Conservation (phyloP, 30 jellyfish, hydroid and myxozoan genomes). For the Aurelia coerulea region DNA sequence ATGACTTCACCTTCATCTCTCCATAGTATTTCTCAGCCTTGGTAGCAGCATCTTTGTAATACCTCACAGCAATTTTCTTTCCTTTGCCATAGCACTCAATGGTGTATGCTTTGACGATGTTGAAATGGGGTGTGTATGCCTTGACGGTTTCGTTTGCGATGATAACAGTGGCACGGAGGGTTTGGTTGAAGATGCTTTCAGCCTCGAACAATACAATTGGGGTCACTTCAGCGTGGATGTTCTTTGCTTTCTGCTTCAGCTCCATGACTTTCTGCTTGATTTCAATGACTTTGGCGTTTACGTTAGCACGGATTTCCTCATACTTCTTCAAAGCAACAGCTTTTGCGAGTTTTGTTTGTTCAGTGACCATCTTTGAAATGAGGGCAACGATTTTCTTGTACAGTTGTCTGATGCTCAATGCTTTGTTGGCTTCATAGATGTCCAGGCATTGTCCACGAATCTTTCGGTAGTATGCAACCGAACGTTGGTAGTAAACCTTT, state of each 20-base stretch:
- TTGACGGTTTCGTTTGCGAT: slow-evolving; percentile 87
- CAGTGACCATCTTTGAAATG: slow-evolving; percentile 27
- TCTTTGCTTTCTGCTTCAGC: slow-evolving; percentile 38
- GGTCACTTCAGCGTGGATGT: slow-evolving; percentile 65
- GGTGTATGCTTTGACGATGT: slow-evolving; percentile 59
- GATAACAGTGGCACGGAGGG: slow-evolving; percentile 87
- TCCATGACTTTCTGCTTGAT: slow-evolving; percentile 31
- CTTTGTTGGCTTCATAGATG: slow-evolving; percentile 80
- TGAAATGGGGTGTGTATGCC: slow-evolving; percentile 92
- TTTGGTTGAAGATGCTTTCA: slow-evolving; percentile 94
- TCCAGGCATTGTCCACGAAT: slow-evolving; percentile 23
- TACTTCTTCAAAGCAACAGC: slow-evolving; percentile 54
- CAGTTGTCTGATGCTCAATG: slow-evolving; percentile 74
- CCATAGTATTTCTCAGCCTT: slow-evolving; percentile 43
- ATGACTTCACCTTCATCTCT: slow-evolving; percentile 50
- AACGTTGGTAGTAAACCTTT: slow-evolving; percentile 36
- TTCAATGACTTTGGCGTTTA: slow-evolving; percentile 36
- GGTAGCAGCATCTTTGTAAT: slow-evolving; percentile 47
- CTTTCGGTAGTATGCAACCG: slow-evolving; percentile 43
- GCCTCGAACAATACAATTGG: slow-evolving; percentile 84
- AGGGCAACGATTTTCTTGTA: slow-evolving; percentile 63
- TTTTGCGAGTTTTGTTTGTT: slow-evolving; percentile 27
- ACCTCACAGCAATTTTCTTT: slow-evolving; percentile 18
- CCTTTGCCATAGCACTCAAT: slow-evolving; percentile 48
- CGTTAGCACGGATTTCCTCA: slow-evolving; percentile 19